These are phyloP conservation scores for Actenoides lindsayi DNA, from an alignment of 2,113 vertebrate species.

Conservation along the genomic window DNA sequence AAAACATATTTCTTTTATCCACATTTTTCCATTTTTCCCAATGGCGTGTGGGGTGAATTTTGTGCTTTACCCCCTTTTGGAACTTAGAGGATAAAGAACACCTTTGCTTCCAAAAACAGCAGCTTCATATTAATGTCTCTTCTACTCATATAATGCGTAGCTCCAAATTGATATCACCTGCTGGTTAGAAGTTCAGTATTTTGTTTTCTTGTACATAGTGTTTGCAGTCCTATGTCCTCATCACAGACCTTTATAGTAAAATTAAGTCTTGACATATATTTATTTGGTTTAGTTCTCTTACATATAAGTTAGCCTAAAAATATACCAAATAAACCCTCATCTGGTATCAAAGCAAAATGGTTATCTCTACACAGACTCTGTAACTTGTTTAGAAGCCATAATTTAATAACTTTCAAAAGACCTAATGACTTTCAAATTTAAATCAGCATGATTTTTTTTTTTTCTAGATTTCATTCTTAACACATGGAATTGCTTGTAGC, in stretches of 20 bases:
- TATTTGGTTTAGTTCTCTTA: no score
- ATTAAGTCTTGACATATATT: background rate
- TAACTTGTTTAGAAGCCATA: background rate
- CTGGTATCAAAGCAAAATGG: background rate
- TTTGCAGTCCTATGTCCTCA: background rate
- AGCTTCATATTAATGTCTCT: background rate
- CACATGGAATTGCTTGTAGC: background rate
- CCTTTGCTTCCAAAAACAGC: background rate
- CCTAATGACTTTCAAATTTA: background rate
- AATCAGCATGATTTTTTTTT: background rate
- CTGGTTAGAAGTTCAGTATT: background rate
- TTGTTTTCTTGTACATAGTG: background rate
- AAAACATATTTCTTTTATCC: background rate
- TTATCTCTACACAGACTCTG: background rate
- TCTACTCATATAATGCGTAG: fast-evolving
- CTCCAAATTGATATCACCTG: background rate
- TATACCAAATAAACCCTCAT: background rate
- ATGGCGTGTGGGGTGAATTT: background rate
- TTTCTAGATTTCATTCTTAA: background rate
- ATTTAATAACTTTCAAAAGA: background rate
- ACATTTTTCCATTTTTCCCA: background rate
- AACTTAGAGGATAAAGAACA: background rate
- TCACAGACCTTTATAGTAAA: background rate
- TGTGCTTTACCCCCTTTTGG: background rate
- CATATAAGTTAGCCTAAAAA: background rate